phyloP scores from a whole-genome alignment of 2,888 invertebrate species.

The Andrena flavipes region DNA sequence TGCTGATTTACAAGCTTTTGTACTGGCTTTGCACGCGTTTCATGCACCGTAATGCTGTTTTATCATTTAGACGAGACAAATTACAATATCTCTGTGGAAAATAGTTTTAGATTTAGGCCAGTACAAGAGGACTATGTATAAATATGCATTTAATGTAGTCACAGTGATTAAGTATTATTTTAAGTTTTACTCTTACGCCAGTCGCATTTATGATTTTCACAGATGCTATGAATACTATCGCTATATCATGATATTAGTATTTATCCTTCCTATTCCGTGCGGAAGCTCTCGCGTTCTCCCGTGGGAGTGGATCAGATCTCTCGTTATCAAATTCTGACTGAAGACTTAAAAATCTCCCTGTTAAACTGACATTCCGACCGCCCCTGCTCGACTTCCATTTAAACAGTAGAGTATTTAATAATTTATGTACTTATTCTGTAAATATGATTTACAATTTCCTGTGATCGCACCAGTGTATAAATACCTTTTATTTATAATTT shows the following conservation, averaged over 20 bases:
- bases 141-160: constrained; percentile 12
- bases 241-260: background rate
- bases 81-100: background rate
- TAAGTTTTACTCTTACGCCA: background rate
- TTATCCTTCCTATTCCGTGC: background rate
- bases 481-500: constrained; percentile 47
- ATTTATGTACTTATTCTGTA: constrained; percentile 49
- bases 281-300: constrained; percentile 4
- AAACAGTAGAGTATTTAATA: constrained; percentile 26
- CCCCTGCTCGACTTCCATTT: constrained; percentile 16
- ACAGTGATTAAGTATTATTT: background rate
- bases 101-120: constrained; percentile 21
- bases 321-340: background rate
- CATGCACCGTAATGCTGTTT: constrained; percentile 11
- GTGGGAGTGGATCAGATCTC: background rate
- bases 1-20: constrained; percentile 25
- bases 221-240: background rate
- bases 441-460: constrained; percentile 44
- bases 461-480: constrained; percentile 44
- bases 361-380: constrained; percentile 5
- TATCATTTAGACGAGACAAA: background rate
- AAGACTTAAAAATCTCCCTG: background rate
- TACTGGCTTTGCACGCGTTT: constrained; percentile 35
- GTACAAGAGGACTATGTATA: constrained; percentile 40
- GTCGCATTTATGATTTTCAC: constrained; percentile 17